Percentiles rank a stretch among this genome's conserved stretches.
phyloP scores from a whole-genome alignment of 1,140 invertebrate species.

The Wasmannia auropunctata region DNA sequence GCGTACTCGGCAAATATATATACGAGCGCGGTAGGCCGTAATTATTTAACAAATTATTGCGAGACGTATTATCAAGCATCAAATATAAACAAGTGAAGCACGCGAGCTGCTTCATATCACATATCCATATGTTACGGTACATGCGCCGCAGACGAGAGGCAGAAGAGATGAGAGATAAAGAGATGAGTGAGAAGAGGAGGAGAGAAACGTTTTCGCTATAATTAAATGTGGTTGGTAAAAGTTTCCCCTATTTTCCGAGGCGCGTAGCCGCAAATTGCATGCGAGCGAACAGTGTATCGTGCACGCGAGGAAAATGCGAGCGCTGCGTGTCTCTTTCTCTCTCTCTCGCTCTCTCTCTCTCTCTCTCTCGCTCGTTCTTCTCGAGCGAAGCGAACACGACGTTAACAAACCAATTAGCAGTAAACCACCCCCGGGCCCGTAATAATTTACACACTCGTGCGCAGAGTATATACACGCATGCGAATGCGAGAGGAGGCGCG shows the following conservation, averaged over 20 bases:
- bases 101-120: neutral
- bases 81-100: constrained; percentile 7
- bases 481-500: neutral
- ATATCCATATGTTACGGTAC: neutral
- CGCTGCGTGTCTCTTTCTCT: neutral
- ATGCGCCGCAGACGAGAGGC: neutral
- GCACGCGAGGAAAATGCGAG: constrained; percentile 41
- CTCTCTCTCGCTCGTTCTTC: neutral
- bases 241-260: constrained; percentile 45
- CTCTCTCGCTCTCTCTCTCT: neutral
- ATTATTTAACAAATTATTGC: constrained; percentile 29
- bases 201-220: constrained; percentile 34
- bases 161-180: constrained; percentile 12
- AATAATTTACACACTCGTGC: constrained; percentile 75
- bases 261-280: constrained; percentile 44
- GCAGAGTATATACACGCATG: constrained; percentile 40
- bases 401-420: constrained; percentile 83
- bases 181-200: neutral
- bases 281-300: constrained; percentile 11
- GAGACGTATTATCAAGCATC: neutral
- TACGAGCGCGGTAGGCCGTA: neutral
- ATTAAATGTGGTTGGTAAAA: constrained; percentile 53
- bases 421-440: constrained; percentile 75
- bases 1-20: constrained; percentile 16
- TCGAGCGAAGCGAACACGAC: constrained; percentile 71